A percentile compares a stretch with the other conserved stretches of the same genome.
Conservation (phyloP, 1,140 invertebrate genomes). For the Andricus grossulariae region DNA sequence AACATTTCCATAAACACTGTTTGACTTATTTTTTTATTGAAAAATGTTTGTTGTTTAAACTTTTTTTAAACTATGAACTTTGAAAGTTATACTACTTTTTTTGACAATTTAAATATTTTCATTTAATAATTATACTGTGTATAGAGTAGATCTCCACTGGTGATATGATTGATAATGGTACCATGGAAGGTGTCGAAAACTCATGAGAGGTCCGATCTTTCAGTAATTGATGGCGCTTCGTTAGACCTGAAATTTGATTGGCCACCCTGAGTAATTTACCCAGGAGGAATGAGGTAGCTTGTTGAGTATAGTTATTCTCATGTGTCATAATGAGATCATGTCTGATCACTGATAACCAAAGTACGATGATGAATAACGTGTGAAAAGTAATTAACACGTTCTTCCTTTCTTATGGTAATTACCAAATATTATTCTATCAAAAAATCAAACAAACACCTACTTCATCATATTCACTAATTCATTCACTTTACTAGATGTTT, state of each 20-base stretch:
- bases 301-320: not conserved
- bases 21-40: too few species aligned
- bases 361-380: conserved; percentile 24
- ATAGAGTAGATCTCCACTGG: too few species aligned
- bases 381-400: conserved; percentile 14
- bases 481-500: not conserved
- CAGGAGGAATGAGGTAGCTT: conserved; percentile 16
- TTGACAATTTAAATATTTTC: too few species aligned
- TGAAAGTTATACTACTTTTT: too few species aligned
- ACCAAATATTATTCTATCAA: conserved; percentile 7
- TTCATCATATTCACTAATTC: not conserved
- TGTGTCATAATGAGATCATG: conserved; percentile 9
- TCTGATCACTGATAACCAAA: not conserved
- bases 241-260: conserved; percentile 16
- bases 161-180: conserved; percentile 37
- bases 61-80: too few species aligned
- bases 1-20: too few species aligned
- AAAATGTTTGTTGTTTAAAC: too few species aligned
- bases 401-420: not conserved
- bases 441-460: not conserved
- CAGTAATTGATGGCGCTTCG: conserved; percentile 5
- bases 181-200: conserved; percentile 3
- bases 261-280: conserved; percentile 14
- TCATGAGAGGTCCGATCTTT: not conserved
- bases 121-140: too few species aligned